Evolutionary conservation across 2,888 invertebrate genomes (phyloP).

Genomic region (Aphodius sticticus): DNA sequence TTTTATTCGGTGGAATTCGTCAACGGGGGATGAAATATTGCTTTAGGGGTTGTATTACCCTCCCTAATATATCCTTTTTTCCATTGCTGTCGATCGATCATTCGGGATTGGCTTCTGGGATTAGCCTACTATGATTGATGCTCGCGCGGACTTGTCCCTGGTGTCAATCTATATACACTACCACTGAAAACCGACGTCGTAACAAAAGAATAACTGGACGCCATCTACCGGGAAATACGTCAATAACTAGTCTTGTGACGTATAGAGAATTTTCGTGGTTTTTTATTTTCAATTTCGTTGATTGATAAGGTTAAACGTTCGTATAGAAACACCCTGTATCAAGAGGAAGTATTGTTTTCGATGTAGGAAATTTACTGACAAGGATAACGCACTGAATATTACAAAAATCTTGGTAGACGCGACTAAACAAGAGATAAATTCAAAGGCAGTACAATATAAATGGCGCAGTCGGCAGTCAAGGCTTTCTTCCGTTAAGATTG

Average conservation of each 20-base stretch:
- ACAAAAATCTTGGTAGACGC: slow-evolving; percentile 32
- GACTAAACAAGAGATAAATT: slow-evolving; percentile 39
- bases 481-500: too few relatives aligned
- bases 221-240: too few relatives aligned
- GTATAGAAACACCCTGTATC: too few relatives aligned
- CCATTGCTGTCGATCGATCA: neutral
- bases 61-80: neutral
- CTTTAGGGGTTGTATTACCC: neutral
- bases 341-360: neutral
- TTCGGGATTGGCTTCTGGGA: neutral
- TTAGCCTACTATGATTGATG: neutral
- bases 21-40: neutral
- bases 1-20: neutral
- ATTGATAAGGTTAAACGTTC: too few relatives aligned
- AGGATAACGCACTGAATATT: slow-evolving; percentile 32
- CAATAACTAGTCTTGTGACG: too few relatives aligned
- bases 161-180: neutral
- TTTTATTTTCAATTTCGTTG: too few relatives aligned
- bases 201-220: too few relatives aligned
- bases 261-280: too few relatives aligned
- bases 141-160: neutral
- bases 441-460: slow-evolving; percentile 31
- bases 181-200: too few relatives aligned
- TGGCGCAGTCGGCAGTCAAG: neutral
- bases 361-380: slow-evolving; percentile 6